Evolutionary conservation across 2,113 vertebrate species (phyloP), one percentile per base, ranked within the genome.

Genomic region (Hemiprocne comata): DNA sequence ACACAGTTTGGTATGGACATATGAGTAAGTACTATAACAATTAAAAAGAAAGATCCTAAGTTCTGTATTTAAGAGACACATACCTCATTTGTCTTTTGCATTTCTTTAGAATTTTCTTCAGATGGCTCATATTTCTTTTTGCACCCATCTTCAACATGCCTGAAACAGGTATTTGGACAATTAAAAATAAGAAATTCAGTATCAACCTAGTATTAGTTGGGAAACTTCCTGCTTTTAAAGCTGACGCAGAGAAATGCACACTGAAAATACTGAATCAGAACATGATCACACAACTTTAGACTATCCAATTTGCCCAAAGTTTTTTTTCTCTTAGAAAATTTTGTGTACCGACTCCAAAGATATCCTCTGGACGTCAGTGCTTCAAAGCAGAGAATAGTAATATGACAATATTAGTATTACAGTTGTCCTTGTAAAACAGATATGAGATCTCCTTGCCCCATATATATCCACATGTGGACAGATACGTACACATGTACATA

Each of bases 51-150:
- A 61, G 42, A 71, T 11, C 0, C 2, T 26, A 28, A 57, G 6
- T 25, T 33, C 82, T 70, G 17, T 66, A 36, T 54, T 62, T 77
- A 33, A 82, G 21, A 85, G 13, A 80, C 23, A 95, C 97, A 65
- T 95, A 99, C 99, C 67, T 98, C 98, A 94, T 55, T 97, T 94
- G 98, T 98, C 96, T 98, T 99, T 28, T 95, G 87, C 17, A 40
- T 53, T 95, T 98, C 98, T 89, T 96, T 98, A 87, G 90, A 89
- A 40, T 99, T 98, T 77, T 98, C 98, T 95, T 98, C 98, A 85
- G 93, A 14, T 11, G 93, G 97, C 31, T 99, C 98, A 44, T 91
- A 98, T 91, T 98, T 99, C 97, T 98, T 99, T 97, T 97, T 99
- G 84, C 92, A 96, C 78, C 71, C 92, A 46, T 98, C 98, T 70